phyloP scores from a whole-genome alignment of 2,888 invertebrate genomes.

The Celastrina argiolus region DNA sequence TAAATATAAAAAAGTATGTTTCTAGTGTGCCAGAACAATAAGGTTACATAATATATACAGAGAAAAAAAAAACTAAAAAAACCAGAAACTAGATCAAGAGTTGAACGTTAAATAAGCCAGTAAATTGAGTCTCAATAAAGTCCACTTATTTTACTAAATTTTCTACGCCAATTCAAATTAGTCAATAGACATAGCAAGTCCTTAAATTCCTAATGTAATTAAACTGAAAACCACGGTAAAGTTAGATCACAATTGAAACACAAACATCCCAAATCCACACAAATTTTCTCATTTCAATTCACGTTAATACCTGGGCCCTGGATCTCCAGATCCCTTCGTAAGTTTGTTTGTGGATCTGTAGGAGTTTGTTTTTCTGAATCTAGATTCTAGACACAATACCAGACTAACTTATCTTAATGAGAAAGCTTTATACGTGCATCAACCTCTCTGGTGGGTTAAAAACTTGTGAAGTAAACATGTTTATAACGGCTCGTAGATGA shows the following conservation, averaged over 20 bases:
- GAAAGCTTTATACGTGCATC: constrained; percentile 4
- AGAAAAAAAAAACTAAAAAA: no score
- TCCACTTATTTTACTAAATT: no score
- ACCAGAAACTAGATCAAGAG: no score
- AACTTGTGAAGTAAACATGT: neutral
- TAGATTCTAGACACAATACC: neutral
- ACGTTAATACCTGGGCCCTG: neutral
- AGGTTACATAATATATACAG: no score
- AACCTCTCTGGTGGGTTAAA: neutral
- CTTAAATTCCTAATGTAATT: neutral
- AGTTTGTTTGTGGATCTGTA: neutral
- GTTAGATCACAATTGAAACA: neutral
- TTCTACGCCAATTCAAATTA: no score
- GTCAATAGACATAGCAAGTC: no score
- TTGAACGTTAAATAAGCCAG: no score
- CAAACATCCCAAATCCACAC: neutral
- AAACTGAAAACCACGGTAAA: neutral
- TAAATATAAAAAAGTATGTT: no score
- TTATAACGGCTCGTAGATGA: neutral
- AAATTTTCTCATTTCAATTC: neutral
- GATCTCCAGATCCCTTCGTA: neutral
- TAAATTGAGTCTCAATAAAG: no score
- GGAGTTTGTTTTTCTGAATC: constrained; percentile 5
- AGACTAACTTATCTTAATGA: constrained; percentile 8
- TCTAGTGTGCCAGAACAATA: no score